Evolutionary conservation across 1,140 invertebrate genomes (phyloP), one percentile per base, ranked within the genome.

Genomic region (Bombus superbus): DNA sequence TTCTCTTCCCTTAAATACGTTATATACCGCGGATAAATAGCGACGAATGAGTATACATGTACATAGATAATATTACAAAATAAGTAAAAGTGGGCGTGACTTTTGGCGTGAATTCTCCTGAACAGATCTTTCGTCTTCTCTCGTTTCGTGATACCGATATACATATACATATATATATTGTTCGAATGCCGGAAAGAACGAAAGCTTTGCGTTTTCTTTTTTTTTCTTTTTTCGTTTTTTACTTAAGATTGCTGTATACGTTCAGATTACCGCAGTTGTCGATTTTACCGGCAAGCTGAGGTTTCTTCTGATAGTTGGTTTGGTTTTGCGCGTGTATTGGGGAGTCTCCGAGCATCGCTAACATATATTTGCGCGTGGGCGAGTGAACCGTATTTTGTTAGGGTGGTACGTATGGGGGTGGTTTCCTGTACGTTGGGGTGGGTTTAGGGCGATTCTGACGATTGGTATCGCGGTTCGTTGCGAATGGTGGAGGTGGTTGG

Each of bases 391-490:
- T 90, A 91, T 92, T 95, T 92, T 94, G 94, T 98, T 98, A 98
- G 95, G 98, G 98, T 81, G 98, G 98, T 86, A 98, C 98, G 94
- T 99, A 99, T 32, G 98, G 98, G 83, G 98, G 98, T 64, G 98
- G 98, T 95, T 98, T 98, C 92, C 98, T 96, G 96, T 98, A 98
- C 77, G 97, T 98, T 47, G 98, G 97, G 40, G 98, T 98, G 47
- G 97, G 97, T 91, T 97, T 98, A 59, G 97, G 97, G 84, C 97
- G 95, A 78, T 96, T 96, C 85, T 96, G 96, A 76, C 96, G 95
- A 91, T 96, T 96, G 64, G 96, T 96, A 59, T 97, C 97, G 69
- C 96, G 96, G 83, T 97, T 96, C 62, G 97, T 96, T 69, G 97
- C 97, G 91, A 98, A 97, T 11, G 98, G 98, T 3, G 98, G 97